Evolutionary conservation across 92 coral and sea anemone genomes (phyloP).

Genomic region (Montipora capitata): DNA sequence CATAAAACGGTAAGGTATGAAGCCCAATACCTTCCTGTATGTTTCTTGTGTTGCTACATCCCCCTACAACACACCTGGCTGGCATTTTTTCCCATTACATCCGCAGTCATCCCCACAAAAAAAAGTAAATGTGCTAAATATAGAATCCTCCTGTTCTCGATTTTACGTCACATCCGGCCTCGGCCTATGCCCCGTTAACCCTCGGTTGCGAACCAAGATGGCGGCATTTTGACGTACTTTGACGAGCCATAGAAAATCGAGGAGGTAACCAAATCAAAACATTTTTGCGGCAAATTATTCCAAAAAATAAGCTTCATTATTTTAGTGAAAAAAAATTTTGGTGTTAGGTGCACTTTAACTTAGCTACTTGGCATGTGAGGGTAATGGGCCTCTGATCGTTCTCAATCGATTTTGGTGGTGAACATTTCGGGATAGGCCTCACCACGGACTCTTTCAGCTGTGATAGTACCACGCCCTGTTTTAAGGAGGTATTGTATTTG

Average conservation of each 20-base stretch:
- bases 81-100: background rate
- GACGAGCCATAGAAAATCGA: background rate
- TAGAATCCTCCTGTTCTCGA: conserved; percentile 18
- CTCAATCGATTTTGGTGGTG: no score
- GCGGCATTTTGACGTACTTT: background rate
- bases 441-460: no score
- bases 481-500: no score
- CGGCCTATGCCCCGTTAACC: background rate
- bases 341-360: no score
- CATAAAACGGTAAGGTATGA: conserved; percentile 42
- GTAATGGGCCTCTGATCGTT: no score
- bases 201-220: conserved; percentile 3
- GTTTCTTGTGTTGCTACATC: conserved; percentile 4
- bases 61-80: conserved; percentile 11
- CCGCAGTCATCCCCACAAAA: no score
- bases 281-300: background rate
- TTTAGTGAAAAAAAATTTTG: no score
- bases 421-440: no score
- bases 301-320: background rate
- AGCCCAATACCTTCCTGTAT: conserved; percentile 18
- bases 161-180: conserved; percentile 35
- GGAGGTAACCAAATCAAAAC: background rate
- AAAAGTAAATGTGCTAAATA: background rate
- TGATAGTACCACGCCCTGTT: no score
- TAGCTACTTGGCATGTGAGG: no score